These are phyloP conservation scores for Microcebus tavaratra DNA, from an alignment of 2,113 vertebrate species.

Conservation along the genomic window DNA sequence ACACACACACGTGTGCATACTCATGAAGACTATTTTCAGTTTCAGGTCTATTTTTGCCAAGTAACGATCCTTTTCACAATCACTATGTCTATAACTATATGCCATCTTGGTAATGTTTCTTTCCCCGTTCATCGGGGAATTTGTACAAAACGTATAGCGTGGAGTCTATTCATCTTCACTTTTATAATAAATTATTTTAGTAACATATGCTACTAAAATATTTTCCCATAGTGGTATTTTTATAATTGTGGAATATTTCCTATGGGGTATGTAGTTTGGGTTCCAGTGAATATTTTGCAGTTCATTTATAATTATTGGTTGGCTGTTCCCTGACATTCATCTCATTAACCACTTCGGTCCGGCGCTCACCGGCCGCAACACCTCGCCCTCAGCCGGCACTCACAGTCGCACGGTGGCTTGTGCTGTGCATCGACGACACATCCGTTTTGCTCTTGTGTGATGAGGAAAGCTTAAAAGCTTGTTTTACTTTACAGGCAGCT, in stretches of 20 bases:
- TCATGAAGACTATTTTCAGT: not conserved
- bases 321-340: not conserved
- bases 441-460: no score
- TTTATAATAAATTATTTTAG: not conserved
- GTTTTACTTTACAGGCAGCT: no score
- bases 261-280: not conserved
- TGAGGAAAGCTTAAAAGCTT: no score
- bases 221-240: not conserved
- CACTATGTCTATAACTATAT: not conserved
- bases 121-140: not conserved
- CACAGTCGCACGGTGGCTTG: no score
- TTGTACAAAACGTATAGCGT: not conserved
- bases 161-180: not conserved
- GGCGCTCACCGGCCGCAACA: no score
- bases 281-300: not conserved
- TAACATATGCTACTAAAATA: not conserved
- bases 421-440: no score
- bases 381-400: no score
- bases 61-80: not conserved
- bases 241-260: not conserved
- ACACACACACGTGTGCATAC: no score
- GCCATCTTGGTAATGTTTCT: not conserved
- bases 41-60: slow-evolving; percentile 5
- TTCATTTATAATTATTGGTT: not conserved
- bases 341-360: not conserved